Base-by-base conservation (phyloP, 2,113 vertebrate species). In the Larimichthys crocea region DNA sequence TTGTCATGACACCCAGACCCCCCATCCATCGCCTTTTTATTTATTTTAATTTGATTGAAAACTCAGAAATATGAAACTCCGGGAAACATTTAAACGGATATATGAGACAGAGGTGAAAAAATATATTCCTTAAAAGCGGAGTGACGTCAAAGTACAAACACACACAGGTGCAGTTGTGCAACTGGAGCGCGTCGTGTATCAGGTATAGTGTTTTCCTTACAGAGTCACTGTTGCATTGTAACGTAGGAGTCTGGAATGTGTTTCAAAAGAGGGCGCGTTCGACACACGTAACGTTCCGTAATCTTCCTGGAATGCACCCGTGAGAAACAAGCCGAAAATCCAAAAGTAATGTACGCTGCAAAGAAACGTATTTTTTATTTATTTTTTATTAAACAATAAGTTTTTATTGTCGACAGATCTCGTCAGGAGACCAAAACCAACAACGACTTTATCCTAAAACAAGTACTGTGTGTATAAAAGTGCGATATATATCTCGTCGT, bases 1-100 rank as follows among this genome's bases (percentile, higher is more conserved):
- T 83, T 77, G 82, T 86, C 82, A 78, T 86, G 82, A 89, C 77
- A 74, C 60, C 77, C 67, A 24, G 17, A 77, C 26, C 46, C 14
- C 16, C 26, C 26, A n/a, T 1, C 19, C 5, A 12, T 12, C 52
- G 10, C 26, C 3, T 52, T 4, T 6, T 10, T 1, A 3, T 26
- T 26, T 26, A 26, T 26, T 8, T 14, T n/a, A 10, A 26, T 53
- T 6, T 16, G 0, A 24, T 7, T 6, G 4, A 52, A 40, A 16
- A 67, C 10, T 31, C 31, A 3, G 20, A 67, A 76, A 17, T 2
- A 56, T 5, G 4, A 3, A 0, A 44, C 10, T 14, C 52, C 35
- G 17, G 14, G 2, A 59, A 46, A 44, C 15, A 5, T 17, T 17
- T 12, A 2, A 16, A 15, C 1, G 2, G 26, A 9, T 19, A 10